Conservation (phyloP, 2,888 invertebrate genomes). For the Leptinotarsa juncta region DNA sequence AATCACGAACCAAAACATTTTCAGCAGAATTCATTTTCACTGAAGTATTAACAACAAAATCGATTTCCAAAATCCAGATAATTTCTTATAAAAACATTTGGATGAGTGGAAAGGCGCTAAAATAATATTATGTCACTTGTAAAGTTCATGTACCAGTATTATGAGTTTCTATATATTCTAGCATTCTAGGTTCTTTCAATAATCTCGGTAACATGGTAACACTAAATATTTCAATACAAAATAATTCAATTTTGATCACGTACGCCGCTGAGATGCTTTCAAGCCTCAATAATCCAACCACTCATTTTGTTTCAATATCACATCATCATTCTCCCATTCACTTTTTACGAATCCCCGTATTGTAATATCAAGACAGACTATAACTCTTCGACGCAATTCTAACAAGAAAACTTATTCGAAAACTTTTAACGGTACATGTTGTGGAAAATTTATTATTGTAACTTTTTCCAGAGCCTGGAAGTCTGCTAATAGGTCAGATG, state of each 20-base stretch:
- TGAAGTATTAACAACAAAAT: too few relatives aligned
- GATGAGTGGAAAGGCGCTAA: too few relatives aligned
- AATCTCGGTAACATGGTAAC: too few relatives aligned
- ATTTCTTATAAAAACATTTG: too few relatives aligned
- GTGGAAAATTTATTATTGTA: constrained; percentile 35
- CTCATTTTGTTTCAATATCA: neutral
- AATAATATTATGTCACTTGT: too few relatives aligned
- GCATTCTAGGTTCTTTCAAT: too few relatives aligned
- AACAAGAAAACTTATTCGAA: constrained; percentile 27
- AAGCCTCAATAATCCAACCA: neutral
- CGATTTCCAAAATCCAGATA: too few relatives aligned
- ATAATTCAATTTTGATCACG: neutral
- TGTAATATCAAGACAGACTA: constrained; percentile 19
- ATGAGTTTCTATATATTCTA: too few relatives aligned
- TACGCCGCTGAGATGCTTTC: neutral
- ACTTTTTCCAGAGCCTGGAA: constrained; percentile 26
- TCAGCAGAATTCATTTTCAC: too few relatives aligned
- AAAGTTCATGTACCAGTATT: too few relatives aligned
- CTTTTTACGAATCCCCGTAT: constrained; percentile 3
- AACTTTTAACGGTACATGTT: constrained; percentile 33
- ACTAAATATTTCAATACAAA: neutral
- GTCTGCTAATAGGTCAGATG: constrained; percentile 21
- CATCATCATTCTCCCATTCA: neutral
- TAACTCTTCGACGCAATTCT: constrained; percentile 7
- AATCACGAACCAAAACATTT: too few relatives aligned